Evolutionary conservation across 2,888 invertebrate species (phyloP).

Genomic region (Athrips mouffetella): DNA sequence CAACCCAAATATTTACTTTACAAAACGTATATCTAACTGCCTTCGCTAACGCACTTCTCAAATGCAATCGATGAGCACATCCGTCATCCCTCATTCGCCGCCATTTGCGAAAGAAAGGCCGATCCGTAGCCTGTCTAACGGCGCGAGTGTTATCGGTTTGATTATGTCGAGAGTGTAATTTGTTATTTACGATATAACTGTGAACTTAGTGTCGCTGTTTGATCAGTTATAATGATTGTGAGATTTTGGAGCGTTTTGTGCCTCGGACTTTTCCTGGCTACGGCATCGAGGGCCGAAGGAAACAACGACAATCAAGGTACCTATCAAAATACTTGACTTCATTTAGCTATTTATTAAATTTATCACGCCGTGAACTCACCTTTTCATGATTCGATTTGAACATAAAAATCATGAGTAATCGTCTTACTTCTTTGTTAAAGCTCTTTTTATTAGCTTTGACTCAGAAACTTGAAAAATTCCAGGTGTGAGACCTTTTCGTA

Average conservation of each 20-base stretch:
- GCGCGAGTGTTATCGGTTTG: conserved; percentile 69
- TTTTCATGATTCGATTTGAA: neutral
- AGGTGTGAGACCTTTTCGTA: neutral
- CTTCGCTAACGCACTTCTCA: conserved; percentile 55
- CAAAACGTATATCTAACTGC: conserved; percentile 23
- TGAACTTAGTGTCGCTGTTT: conserved; percentile 64
- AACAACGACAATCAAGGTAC: conserved; percentile 77
- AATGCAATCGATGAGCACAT: conserved; percentile 76
- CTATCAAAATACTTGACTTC: conserved; percentile 37
- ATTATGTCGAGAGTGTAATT: conserved; percentile 71
- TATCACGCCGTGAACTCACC: conserved; percentile 32
- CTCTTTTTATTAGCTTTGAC: neutral
- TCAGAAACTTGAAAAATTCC: neutral
- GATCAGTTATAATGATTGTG: conserved; percentile 75
- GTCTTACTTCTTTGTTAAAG: neutral
- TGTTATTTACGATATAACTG: conserved; percentile 63
- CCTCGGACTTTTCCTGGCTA: conserved; percentile 71
- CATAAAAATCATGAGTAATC: neutral
- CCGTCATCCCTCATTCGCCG: conserved; percentile 77
- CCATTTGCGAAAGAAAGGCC: conserved; percentile 74
- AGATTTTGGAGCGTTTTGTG: conserved; percentile 73
- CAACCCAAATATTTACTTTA: conserved; percentile 15
- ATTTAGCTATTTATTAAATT: conserved; percentile 53
- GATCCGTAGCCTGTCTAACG: conserved; percentile 59
- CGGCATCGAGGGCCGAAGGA: conserved; percentile 64